A percentile compares a stretch with the other conserved stretches of the same genome.
Evolutionary conservation across 2,888 invertebrate species (phyloP).

Genomic region (Drosophila stalkeri): DNA sequence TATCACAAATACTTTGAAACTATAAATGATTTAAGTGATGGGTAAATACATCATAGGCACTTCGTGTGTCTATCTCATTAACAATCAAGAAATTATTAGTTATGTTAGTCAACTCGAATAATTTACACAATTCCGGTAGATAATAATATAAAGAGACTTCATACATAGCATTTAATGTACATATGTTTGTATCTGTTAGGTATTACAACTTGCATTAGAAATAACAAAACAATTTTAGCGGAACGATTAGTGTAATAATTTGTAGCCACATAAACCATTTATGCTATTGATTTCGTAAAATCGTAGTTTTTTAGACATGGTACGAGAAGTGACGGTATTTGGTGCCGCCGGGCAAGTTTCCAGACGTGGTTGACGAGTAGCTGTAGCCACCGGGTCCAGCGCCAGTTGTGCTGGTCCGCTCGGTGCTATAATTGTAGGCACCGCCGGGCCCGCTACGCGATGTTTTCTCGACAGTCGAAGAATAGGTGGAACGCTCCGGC

Average conservation of each 20-base stretch:
- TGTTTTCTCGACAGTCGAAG: conserved; percentile 89
- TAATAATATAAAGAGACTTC: conserved; percentile 31
- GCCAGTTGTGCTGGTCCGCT: conserved; percentile 90
- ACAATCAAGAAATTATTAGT: conserved; percentile 65
- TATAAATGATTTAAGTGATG: conserved; percentile 56
- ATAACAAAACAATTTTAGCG: conserved; percentile 42
- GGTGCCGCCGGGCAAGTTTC: conserved; percentile 93
- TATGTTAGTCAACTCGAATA: conserved; percentile 64
- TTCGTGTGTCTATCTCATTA: conserved; percentile 51
- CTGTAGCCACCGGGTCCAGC: conserved; percentile 93
- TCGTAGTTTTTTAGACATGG: conserved; percentile 89
- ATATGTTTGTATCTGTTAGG: conserved; percentile 37
- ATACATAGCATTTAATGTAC: conserved; percentile 31
- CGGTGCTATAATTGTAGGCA: conserved; percentile 90
- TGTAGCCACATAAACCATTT: conserved; percentile 24
- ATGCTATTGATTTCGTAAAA: conserved; percentile 8
- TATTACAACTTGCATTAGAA: conserved; percentile 50
- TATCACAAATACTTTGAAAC: conserved; percentile 81
- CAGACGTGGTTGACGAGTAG: conserved; percentile 91
- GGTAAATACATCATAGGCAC: conserved; percentile 49
- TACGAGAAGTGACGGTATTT: conserved; percentile 94
- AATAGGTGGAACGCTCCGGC: conserved; percentile 89
- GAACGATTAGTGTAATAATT: conserved; percentile 42
- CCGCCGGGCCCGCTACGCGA: conserved; percentile 90
- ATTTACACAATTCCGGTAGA: conserved; percentile 56